These are phyloP conservation scores for Ciconia stormi DNA, from an alignment of 2,113 vertebrate species.

Conservation along the genomic window DNA sequence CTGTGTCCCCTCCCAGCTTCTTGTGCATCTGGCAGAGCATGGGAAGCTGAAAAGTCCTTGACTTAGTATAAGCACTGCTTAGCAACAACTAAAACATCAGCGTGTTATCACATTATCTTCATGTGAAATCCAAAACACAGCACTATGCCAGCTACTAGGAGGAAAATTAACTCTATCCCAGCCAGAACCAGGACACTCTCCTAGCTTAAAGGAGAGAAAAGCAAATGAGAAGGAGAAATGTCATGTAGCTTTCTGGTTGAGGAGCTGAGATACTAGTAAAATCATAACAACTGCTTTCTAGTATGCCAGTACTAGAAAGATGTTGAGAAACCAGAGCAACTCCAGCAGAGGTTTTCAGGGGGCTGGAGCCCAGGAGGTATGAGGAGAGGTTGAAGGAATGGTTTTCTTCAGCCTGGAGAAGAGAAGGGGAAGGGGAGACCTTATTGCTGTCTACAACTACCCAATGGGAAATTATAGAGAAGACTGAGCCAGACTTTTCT, in stretches of 20 bases:
- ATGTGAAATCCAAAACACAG: too few relatives aligned
- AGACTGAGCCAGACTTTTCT: not conserved
- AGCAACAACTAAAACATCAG: too few relatives aligned
- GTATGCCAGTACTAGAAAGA: not conserved
- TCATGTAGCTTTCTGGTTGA: not conserved
- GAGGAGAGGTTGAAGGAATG: not conserved
- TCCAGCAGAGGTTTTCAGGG: not conserved
- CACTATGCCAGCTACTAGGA: too few relatives aligned
- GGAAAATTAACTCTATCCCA: too few relatives aligned
- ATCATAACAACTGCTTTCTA: not conserved
- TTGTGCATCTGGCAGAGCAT: too few relatives aligned
- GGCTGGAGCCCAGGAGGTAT: not conserved
- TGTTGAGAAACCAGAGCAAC: not conserved
- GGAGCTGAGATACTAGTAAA: not conserved
- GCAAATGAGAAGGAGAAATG: not conserved
- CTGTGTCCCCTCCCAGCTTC: too few relatives aligned
- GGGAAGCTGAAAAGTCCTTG: too few relatives aligned
- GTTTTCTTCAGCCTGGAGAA: not conserved
- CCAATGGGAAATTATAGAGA: not conserved
- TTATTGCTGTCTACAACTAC: not conserved
- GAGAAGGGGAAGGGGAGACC: not conserved
- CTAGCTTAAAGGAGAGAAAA: not conserved
- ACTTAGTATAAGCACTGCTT: too few relatives aligned
- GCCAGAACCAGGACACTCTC: too few relatives aligned
- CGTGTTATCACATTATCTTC: too few relatives aligned